Conservation (phyloP, 2,888 invertebrate genomes). For the Scrobipalpa atriplicella region DNA sequence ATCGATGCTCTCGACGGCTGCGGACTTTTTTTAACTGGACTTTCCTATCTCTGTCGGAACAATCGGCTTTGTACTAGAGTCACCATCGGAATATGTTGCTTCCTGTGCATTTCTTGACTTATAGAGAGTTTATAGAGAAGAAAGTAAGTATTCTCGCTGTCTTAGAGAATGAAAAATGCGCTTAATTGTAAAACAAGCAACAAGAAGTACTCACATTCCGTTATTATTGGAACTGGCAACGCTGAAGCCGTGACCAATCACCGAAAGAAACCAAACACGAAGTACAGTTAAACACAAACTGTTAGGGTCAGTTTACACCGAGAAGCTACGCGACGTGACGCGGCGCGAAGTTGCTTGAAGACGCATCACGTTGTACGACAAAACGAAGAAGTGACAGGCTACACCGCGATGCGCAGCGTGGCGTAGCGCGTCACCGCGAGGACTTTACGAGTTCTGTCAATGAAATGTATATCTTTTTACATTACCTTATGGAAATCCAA, state of each 20-base stretch:
- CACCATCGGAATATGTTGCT: neutral
- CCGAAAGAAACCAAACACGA: slow-evolving; percentile 10
- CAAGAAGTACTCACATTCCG: neutral
- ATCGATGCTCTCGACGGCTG: slow-evolving; percentile 40
- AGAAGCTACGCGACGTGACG: no score
- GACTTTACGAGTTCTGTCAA: no score
- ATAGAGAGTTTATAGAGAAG: neutral
- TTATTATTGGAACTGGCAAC: slow-evolving; percentile 12
- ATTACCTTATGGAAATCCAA: no score
- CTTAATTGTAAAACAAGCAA: neutral
- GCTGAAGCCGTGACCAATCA: slow-evolving; percentile 2
- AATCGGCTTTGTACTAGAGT: neutral
- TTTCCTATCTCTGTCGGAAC: slow-evolving; percentile 20
- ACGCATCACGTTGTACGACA: no score
- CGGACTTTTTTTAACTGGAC: slow-evolving; percentile 19
- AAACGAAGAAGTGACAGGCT: no score
- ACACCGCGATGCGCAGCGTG: neutral
- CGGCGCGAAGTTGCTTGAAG: no score
- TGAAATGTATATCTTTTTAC: no score
- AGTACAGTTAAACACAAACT: slow-evolving; percentile 9
- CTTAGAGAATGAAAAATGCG: neutral
- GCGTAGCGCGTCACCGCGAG: no score
- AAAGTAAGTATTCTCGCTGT: neutral
- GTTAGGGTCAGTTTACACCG: no score
- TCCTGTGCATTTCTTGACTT: neutral